phyloP scores from a whole-genome alignment of 2,113 vertebrate genomes.

The Oncorhynchus tshawytscha region DNA sequence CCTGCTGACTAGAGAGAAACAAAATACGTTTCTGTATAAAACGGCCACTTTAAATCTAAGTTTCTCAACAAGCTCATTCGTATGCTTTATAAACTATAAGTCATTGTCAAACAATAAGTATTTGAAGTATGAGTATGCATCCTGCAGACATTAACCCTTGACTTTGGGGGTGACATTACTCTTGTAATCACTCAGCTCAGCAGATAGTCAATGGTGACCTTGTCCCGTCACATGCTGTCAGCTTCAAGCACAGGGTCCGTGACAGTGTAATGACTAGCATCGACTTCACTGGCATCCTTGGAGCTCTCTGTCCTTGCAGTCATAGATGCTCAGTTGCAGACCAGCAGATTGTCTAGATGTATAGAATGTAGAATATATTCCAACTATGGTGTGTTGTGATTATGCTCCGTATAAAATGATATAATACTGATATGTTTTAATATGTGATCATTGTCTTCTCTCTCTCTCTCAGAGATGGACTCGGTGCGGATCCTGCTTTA shows the following conservation, averaged over 20 bases:
- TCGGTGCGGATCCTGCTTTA: constrained; percentile 84
- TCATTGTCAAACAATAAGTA: too few species aligned
- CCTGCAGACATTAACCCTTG: constrained; percentile 6
- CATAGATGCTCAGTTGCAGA: not conserved
- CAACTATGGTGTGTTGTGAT: not conserved
- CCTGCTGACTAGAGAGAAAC: too few species aligned
- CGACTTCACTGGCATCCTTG: not conserved
- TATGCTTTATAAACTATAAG: too few species aligned
- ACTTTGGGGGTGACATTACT: constrained; percentile 2
- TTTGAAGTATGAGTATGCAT: too few species aligned
- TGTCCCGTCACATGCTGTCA: constrained; percentile 51
- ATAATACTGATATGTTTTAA: too few species aligned
- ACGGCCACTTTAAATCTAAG: too few species aligned
- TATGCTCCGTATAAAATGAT: too few species aligned
- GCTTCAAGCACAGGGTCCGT: constrained; percentile 6
- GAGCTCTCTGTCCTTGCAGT: not conserved
- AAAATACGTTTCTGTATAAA: too few species aligned
- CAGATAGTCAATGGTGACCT: constrained; percentile 42
- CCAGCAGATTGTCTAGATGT: not conserved
- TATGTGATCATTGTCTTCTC: too few species aligned
- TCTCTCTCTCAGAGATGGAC: constrained; percentile 76
- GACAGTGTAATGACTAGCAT: too few species aligned
- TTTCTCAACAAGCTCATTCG: too few species aligned
- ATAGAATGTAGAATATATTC: not conserved
- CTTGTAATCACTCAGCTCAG: constrained; percentile 38